Base-by-base conservation (phyloP, 2,888 invertebrate species). In the Timema podura region DNA sequence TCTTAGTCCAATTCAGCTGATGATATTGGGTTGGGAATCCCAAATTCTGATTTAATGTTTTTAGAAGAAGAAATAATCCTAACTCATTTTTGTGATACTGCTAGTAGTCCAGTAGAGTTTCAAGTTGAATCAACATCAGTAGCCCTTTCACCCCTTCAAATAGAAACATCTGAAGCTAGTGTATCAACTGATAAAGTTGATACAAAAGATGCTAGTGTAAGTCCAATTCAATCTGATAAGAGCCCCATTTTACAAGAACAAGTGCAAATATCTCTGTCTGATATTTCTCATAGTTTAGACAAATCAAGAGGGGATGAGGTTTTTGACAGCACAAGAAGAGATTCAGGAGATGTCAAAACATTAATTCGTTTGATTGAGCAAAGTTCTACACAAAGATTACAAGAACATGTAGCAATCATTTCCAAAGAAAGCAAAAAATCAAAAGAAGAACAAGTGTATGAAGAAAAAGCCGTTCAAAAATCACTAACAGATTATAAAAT, bases 291-390 rank as follows among this genome's bases (percentile, higher is more conserved):
- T 48, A 83, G 83, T 69, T 80, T 83, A 71, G 64, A 30, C 30
- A 30, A 30, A 30, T 30, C 30, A 30, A 30, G 30, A 30, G 30
- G 30, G 30, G 30, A 30, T 30, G 30, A 30, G 30, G 30, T 30
- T 30, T 30, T 73, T 16, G 73, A 71, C 3, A 69, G 68, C 46
- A 76, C 82, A 49, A 71, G 75, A 48, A 68, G 75, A 30, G 82
- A 81, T 49, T 83, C 84, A 9, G 85, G 85, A 48, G 85, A 85
- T 74, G 87, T 87, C 6, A 85, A 83, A 78, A 83, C 85, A 15
- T 85, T 85, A 77, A 81, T 87, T 59, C 83, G 83, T 77, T 78
- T 82, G 70, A 77, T 87, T 66, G 87, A 87, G 78, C 84, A 85
- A 74, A 83, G 84, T 72, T 76, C 78, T 44, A 76, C 77, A 30